These are phyloP conservation scores for Cephus spinipes DNA, from an alignment of 2,888 invertebrate genomes.

Conservation along the genomic window DNA sequence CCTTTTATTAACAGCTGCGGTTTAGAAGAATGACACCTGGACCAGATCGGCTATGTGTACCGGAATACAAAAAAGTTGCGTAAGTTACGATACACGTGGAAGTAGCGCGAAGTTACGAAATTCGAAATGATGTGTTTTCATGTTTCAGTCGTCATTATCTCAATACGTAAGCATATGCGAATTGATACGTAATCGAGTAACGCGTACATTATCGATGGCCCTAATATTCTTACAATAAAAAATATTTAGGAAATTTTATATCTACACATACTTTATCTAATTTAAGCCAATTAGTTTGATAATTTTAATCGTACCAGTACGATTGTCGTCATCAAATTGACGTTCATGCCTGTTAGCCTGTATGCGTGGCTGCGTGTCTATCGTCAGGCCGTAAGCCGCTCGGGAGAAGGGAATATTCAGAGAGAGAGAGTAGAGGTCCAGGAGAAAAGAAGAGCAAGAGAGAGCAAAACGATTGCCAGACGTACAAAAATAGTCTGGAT, in stretches of 20 bases:
- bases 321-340: not conserved
- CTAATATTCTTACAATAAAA: not conserved
- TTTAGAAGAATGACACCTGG: not conserved
- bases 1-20: not conserved
- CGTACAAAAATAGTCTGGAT: not conserved
- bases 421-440: slow-evolving; percentile 17
- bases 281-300: not conserved
- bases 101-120: not conserved
- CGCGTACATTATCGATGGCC: no score
- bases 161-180: no score
- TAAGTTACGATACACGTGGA: no score
- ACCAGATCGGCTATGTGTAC: no score
- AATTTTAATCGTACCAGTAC: not conserved
- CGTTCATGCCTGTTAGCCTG: not conserved
- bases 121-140: not conserved
- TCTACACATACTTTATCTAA: not conserved
- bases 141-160: not conserved
- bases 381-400: slow-evolving; percentile 8
- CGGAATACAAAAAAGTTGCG: no score
- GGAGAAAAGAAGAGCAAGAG: slow-evolving; percentile 16
- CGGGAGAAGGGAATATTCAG: not conserved
- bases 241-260: not conserved
- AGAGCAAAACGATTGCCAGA: slow-evolving; percentile 4
- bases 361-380: not conserved
- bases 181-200: no score